These are phyloP conservation scores for Austrolebias charrua DNA, from an alignment of 2,797 vertebrate species.

Conservation along the genomic window DNA sequence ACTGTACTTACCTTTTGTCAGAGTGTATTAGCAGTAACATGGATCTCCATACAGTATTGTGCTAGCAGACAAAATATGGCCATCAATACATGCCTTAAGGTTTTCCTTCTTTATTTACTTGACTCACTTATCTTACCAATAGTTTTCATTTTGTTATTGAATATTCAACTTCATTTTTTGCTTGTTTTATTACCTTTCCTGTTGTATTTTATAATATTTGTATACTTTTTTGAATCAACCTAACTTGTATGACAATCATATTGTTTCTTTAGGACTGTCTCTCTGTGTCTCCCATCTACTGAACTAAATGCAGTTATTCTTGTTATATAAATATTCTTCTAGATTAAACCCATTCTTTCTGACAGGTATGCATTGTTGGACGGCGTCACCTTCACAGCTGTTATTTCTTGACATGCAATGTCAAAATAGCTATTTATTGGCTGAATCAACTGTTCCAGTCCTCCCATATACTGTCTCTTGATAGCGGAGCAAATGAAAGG, in stretches of 20 bases:
- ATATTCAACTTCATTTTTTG: not conserved
- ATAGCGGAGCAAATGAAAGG: conserved; percentile 51
- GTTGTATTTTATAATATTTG: not conserved
- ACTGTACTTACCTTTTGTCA: no score
- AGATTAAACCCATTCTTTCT: conserved; percentile 4
- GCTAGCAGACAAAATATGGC: no score
- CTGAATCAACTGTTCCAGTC: conserved; percentile 44
- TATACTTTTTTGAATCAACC: not conserved
- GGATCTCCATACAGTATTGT: no score
- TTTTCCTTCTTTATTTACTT: no score
- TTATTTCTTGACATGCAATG: conserved; percentile 49
- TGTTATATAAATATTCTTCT: not conserved
- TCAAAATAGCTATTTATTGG: conserved; percentile 58
- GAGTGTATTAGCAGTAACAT: no score
- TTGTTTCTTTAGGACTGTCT: not conserved
- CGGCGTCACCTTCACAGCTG: conserved; percentile 58
- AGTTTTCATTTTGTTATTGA: not conserved
- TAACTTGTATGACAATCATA: not conserved
- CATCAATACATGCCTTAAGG: no score
- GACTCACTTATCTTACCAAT: no score
- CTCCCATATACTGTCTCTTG: conserved; percentile 62
- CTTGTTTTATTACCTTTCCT: not conserved
- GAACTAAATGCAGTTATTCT: not conserved
- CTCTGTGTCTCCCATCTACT: conserved; percentile 3
- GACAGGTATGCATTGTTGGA: conserved; percentile 44